Percentiles rank a stretch among this genome's conserved stretches.
Conservation (phyloP, 1,140 invertebrate genomes). For the Diabrotica undecimpunctata region DNA sequence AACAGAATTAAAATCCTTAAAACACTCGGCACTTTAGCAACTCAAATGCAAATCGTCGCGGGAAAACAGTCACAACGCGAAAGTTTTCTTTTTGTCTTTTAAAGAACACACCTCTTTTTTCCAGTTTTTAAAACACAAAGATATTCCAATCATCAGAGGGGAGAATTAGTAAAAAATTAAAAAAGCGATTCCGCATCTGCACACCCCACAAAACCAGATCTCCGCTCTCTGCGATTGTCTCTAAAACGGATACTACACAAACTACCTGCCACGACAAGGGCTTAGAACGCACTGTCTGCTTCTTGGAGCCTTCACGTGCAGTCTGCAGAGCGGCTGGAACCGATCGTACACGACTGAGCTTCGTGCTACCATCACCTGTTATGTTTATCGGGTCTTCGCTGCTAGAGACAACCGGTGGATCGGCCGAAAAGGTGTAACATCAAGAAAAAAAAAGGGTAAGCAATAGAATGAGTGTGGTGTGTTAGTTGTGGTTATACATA, state of each 20-base stretch:
- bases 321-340: conserved; percentile 27
- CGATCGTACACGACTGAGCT: conserved; percentile 24
- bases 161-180: no score
- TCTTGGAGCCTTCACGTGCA: conserved; percentile 29
- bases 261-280: conserved; percentile 23
- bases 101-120: no score
- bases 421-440: conserved; percentile 15
- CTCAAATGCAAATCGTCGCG: no score
- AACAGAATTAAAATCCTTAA: conserved; percentile 9
- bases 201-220: no score
- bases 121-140: no score
- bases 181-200: no score
- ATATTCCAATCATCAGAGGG: no score
- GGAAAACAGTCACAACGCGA: no score
- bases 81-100: no score
- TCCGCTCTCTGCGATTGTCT: no score
- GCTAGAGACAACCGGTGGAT: conserved; percentile 21
- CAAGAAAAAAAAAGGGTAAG: conserved; percentile 10
- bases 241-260: not conserved
- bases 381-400: conserved; percentile 28
- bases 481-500: conserved; percentile 3
- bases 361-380: conserved; percentile 34
- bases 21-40: not conserved
- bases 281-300: conserved; percentile 27
- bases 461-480: conserved; percentile 4